Evolutionary conservation across 2,888 invertebrate species (phyloP), one percentile per base, ranked within the genome.

Genomic region (Drosophila demipolita): DNA sequence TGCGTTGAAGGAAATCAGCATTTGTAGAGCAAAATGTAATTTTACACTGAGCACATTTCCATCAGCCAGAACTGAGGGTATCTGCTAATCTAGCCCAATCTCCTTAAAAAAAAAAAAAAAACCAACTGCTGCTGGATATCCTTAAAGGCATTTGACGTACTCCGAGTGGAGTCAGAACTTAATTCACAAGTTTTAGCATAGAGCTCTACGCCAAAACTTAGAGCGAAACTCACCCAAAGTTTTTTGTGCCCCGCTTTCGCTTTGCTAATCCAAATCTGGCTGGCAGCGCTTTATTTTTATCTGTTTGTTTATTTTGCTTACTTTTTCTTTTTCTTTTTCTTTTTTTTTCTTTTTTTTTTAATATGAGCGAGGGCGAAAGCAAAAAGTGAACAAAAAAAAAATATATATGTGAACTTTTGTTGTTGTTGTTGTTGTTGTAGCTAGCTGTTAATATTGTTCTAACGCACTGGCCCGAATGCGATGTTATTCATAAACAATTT

Each of bases 401-500:
- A 26, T 36, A 36, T 29, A 29, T 12, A 54, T 36, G 36, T 26
- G 26, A 66, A 78, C 45, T 49, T 67, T 66, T 29, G 15, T 20
- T 33, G 40, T 53, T 45, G 26, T 63, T 59, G 20, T 52, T 17
- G 29, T 23, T 38, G 40, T 48, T 40, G 20, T n/a, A 11, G 50
- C 11, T 26, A 8, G n/a, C 4, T 35, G 40, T 42, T 69, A n/a
- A 38, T 61, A 36, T 87, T 87, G 83, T 89, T 79, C 70, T 67
- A 89, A 82, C 76, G 79, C 75, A 87, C 75, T 79, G 80, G 84
- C 68, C 78, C 78, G 71, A 58, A 60, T 58, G 68, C 50, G 68
- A 68, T 67, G 63, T 82, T 84, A 73, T 89, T 76, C 71, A 84
- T 55, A 76, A 77, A 61, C 78, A 82, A 85, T 80, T 88, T 90